Evolutionary conservation across 2,888 invertebrate genomes (phyloP).

Genomic region (Aleiodes testaceus): DNA sequence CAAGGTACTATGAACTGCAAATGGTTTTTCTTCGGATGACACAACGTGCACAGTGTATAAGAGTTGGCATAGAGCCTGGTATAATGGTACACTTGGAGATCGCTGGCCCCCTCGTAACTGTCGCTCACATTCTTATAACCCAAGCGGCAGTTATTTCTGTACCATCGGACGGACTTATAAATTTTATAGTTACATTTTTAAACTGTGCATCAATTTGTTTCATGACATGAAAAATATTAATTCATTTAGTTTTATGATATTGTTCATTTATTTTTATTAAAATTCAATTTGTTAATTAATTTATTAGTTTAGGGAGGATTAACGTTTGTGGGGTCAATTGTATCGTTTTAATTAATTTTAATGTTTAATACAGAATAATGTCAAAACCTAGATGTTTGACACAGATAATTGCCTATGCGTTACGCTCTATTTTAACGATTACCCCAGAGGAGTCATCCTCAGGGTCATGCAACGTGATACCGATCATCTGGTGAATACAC

Average conservation of each 20-base stretch:
- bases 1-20: not conserved
- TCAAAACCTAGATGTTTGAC: slow-evolving; percentile 39
- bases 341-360: too few species aligned
- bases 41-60: slow-evolving; percentile 61
- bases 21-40: slow-evolving; percentile 40
- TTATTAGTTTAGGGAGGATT: too few species aligned
- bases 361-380: slow-evolving; percentile 7
- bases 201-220: slow-evolving; percentile 28
- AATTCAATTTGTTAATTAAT: too few species aligned
- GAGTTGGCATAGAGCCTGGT: slow-evolving; percentile 65
- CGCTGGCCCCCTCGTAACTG: slow-evolving; percentile 65
- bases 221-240: slow-evolving; percentile 2
- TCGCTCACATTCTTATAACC: slow-evolving; percentile 57
- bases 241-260: not conserved
- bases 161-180: slow-evolving; percentile 20
- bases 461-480: slow-evolving; percentile 36
- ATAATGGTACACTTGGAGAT: slow-evolving; percentile 62
- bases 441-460: slow-evolving; percentile 22
- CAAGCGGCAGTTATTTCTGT: slow-evolving; percentile 15
- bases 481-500: slow-evolving; percentile 20
- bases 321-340: too few species aligned
- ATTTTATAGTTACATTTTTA: slow-evolving; percentile 27
- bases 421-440: slow-evolving; percentile 35
- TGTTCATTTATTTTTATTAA: not conserved
- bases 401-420: slow-evolving; percentile 36